These are phyloP conservation scores for Orchestia grillus DNA, from an alignment of 1,140 invertebrate genomes.

Conservation along the genomic window DNA sequence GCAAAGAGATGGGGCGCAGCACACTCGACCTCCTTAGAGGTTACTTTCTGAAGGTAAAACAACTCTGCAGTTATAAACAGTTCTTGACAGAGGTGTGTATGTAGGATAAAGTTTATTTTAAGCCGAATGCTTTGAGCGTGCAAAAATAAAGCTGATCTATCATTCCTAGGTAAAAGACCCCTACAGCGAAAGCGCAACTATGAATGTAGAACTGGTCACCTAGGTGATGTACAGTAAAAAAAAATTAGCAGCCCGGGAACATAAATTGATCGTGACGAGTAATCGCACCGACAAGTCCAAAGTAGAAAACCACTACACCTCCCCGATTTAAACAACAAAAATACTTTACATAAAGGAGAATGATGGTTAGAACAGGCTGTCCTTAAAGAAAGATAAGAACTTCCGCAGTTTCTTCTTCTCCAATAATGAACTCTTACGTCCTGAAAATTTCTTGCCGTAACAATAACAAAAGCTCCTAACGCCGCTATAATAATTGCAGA, in stretches of 20 bases:
- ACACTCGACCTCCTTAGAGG: not conserved
- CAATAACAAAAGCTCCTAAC: too few relatives aligned
- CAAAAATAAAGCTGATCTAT: not conserved
- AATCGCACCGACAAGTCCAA: too few relatives aligned
- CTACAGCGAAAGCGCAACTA: not conserved
- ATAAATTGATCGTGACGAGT: too few relatives aligned
- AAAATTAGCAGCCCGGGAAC: not conserved
- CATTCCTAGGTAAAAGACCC: not conserved
- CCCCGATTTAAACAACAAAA: too few relatives aligned
- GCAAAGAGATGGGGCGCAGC: not conserved
- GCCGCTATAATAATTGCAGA: too few relatives aligned
- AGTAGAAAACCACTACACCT: too few relatives aligned
- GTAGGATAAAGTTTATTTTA: not conserved
- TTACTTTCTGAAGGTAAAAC: not conserved
- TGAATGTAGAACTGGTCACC: not conserved
- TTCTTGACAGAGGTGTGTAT: not conserved
- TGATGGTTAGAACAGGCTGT: too few relatives aligned
- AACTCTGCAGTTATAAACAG: not conserved
- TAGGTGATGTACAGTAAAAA: not conserved
- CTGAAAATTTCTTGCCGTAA: too few relatives aligned
- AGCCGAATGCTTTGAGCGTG: not conserved
- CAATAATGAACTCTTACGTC: too few relatives aligned
- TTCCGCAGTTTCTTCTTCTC: too few relatives aligned
- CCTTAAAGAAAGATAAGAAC: too few relatives aligned
- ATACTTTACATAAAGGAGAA: too few relatives aligned